These are phyloP conservation scores for Paralvinella palmiformis DNA, from an alignment of 1,140 invertebrate species.

Conservation along the genomic window DNA sequence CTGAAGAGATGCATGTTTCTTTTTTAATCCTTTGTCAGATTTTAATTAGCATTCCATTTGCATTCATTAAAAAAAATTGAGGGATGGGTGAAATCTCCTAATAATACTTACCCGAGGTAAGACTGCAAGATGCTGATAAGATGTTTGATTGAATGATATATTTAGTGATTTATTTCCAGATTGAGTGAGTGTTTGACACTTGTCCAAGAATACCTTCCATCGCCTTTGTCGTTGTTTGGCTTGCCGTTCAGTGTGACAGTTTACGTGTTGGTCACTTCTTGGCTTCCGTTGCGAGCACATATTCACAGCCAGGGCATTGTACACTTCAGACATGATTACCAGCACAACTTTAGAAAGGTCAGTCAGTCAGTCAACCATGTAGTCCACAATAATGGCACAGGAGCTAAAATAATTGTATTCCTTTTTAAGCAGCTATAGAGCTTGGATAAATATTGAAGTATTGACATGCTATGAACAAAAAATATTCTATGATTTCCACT, in stretches of 20 bases:
- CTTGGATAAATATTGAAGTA: too few species aligned
- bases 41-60: too few species aligned
- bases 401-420: too few species aligned
- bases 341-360: conserved; percentile 30
- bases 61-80: neutral
- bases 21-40: too few species aligned
- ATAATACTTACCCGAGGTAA: neutral
- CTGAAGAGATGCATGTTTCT: neutral
- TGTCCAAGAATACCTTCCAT: conserved; percentile 25
- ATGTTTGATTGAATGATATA: neutral
- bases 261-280: conserved; percentile 34
- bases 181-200: conserved; percentile 16
- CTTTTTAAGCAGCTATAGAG: too few species aligned
- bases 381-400: too few species aligned
- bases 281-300: conserved; percentile 33
- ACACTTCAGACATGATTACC: conserved; percentile 26
- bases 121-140: neutral
- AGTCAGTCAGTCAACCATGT: too few species aligned
- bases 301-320: conserved; percentile 35
- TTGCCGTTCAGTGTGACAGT: conserved; percentile 31
- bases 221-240: conserved; percentile 29
- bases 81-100: neutral
- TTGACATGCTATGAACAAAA: too few species aligned
- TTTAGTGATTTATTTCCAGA: conserved; percentile 14
- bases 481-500: too few species aligned